Evolutionary conservation across 2,113 vertebrate genomes (phyloP).

Genomic region (Puffinus mauretanicus): DNA sequence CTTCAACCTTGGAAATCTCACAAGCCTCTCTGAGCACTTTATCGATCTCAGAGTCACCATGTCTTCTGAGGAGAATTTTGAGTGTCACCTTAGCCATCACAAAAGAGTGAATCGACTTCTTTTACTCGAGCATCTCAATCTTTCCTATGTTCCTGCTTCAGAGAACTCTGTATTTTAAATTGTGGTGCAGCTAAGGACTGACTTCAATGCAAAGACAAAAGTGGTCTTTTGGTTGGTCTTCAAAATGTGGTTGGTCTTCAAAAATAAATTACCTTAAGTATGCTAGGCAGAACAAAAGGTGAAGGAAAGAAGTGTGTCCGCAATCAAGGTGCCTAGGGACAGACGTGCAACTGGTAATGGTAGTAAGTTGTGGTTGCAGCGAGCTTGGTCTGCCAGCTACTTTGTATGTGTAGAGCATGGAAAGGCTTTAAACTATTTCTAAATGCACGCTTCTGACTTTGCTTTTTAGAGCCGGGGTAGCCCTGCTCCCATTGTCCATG

Average conservation of each 20-base stretch:
- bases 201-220: neutral
- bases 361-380: neutral
- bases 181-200: neutral
- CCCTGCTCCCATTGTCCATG: slow-evolving; percentile 64
- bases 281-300: neutral
- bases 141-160: neutral
- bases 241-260: neutral
- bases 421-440: neutral
- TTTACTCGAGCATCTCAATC: neutral
- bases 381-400: neutral
- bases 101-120: neutral
- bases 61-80: slow-evolving; percentile 29
- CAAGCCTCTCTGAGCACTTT: slow-evolving; percentile 3
- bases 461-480: slow-evolving; percentile 68
- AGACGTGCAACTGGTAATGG: neutral
- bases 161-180: neutral
- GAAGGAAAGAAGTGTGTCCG: neutral
- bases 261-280: neutral
- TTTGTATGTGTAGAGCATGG: neutral
- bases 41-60: neutral
- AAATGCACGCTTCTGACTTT: neutral
- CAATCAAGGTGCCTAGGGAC: neutral
- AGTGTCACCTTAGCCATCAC: slow-evolving; percentile 7
- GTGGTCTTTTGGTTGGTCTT: too few species aligned
- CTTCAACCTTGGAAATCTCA: slow-evolving; percentile 22